phyloP scores from a whole-genome alignment of 2,113 vertebrate species.

The cat (Felis catus) region F.catus_Fca126_mat1.0 CM031420.1:81560501-81561000 shows the following conservation, averaged over 20 bases:
- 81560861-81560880: not conserved
- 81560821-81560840: constrained; percentile 30
- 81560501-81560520: not conserved
- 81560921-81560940: not conserved
- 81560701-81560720: not conserved
- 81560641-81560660: not conserved
- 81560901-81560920: constrained; percentile 10
- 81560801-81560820: constrained; percentile 38
- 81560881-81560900: constrained; percentile 36
- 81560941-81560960: not conserved
- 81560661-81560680: not conserved
- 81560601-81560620: not conserved
- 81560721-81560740: not conserved
- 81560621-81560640: not conserved
- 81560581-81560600: not conserved
- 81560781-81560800: constrained; percentile 53
- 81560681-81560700: not conserved
- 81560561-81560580: not conserved
- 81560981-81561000: not conserved
- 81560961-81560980: not conserved
- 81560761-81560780: constrained; percentile 55
- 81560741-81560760: not conserved
- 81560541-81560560: not conserved
- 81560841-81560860: constrained; percentile 65
- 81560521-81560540: not conserved